Conservation (phyloP, 2,797 vertebrate species). For the Natrix natrix region DNA sequence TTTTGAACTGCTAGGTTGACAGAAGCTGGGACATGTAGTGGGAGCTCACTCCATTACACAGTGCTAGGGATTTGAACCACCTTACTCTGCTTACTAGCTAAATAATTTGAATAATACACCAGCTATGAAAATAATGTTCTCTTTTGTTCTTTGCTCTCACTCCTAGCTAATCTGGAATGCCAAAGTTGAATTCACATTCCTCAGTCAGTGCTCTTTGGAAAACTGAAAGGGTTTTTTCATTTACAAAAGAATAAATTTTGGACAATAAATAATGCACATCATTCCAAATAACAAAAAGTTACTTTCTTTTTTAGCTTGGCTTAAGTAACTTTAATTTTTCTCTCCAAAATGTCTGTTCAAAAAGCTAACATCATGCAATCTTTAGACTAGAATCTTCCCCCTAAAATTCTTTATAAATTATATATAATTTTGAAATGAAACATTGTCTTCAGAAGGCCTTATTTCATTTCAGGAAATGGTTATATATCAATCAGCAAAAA, state of each 20-base stretch:
- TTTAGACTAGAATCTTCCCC: not conserved
- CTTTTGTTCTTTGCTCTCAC: not conserved
- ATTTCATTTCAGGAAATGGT: constrained; percentile 53
- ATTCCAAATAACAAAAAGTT: not conserved
- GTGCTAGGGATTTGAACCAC: too few species aligned
- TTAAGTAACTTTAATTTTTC: not conserved
- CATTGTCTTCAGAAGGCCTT: constrained; percentile 6
- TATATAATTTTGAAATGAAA: constrained; percentile 44
- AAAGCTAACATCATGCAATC: not conserved
- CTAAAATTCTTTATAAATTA: constrained; percentile 38
- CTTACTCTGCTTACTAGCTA: not conserved
- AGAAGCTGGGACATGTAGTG: too few species aligned
- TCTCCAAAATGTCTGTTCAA: constrained; percentile 28
- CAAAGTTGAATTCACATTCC: not conserved
- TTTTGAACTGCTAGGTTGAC: too few species aligned
- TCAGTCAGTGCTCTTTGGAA: not conserved
- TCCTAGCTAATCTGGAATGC: too few species aligned
- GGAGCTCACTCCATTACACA: too few species aligned
- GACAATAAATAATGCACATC: not conserved
- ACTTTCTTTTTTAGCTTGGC: constrained; percentile 3
- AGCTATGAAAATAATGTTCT: not conserved
- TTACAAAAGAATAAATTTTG: not conserved
- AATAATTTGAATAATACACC: not conserved
- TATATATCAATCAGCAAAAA: constrained; percentile 41
- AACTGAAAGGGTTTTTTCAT: not conserved